Conservation (phyloP, 1,140 invertebrate genomes). For the Trinorchestia longiramus region DNA sequence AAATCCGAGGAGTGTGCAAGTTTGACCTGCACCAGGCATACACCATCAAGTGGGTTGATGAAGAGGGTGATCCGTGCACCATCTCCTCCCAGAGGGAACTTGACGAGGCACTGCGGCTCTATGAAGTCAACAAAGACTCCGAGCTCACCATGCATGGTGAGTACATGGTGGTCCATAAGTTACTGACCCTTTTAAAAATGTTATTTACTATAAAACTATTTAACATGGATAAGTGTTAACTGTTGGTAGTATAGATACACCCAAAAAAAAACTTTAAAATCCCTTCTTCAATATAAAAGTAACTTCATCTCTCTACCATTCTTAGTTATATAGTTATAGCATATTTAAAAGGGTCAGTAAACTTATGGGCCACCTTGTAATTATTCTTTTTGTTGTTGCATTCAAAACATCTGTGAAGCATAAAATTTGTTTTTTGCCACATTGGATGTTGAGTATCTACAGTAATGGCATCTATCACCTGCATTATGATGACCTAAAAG, state of each 20-base stretch:
- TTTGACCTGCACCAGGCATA: slow-evolving; percentile 88
- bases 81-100: slow-evolving; percentile 96
- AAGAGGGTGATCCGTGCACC: slow-evolving; percentile 98
- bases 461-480: neutral
- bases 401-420: too few species aligned
- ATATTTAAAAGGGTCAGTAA: neutral
- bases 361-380: too few species aligned
- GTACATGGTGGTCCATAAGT: slow-evolving; percentile 67
- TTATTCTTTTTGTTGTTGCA: too few species aligned
- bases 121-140: slow-evolving; percentile 95
- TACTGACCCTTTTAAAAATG: neutral
- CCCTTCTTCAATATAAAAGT: neutral
- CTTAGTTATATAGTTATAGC: neutral
- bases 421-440: too few species aligned
- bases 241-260: neutral
- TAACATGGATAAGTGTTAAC: neutral
- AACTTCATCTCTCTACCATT: neutral
- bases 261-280: neutral
- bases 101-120: slow-evolving; percentile 94
- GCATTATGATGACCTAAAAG: neutral
- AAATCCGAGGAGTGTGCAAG: slow-evolving; percentile 93
- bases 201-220: neutral
- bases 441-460: neutral
- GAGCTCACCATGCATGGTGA: slow-evolving; percentile 97
- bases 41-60: slow-evolving; percentile 99